Evolutionary conservation across 2,888 invertebrate genomes (phyloP), one percentile per base, ranked within the genome.

Genomic region (Altica lythri): DNA sequence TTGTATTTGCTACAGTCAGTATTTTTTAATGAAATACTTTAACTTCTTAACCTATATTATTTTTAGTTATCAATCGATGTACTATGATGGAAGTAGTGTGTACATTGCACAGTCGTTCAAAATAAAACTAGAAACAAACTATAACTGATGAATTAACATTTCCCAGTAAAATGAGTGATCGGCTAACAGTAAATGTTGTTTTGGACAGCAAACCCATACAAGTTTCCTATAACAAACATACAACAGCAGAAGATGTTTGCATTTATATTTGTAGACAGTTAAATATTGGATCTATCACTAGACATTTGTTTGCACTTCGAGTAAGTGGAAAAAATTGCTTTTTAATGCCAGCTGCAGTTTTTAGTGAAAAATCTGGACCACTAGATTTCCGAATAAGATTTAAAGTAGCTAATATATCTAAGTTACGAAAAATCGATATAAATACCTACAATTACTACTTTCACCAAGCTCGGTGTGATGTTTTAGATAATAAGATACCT

Each of bases 391-490:
- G 92, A 57, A 82, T 94, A 68, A 82, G 94, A 46, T 93, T 87
- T 72, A 92, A 90, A 78, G 81, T 86, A 17, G 84, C 87, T 2
- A 81, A 81, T 64, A 73, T 88, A 34, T 76, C 79, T 8, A 79
- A 83, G 62, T 75, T 90, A 42, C 83, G 82, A 65, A 81, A 82
- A 52, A 76, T 89, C 43, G 93, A 94, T 76, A 75, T 80, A 40
- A 83, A 82, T 48, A 88, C 93, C 1, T 93, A 90, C 72, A 86
- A 92, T 68, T 94, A 92, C 74, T 88, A 88, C 71, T 95, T 90
- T 71, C 86, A 87, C 75, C 94, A 93, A 84, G 89, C 88, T 35
- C 80, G 91, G 19, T 81, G 83, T 70, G 94, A 94, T 80, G 86
- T 94, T 37, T 80, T 91, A 54, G 84, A 88, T 49, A 89, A 88